These are phyloP conservation scores for Patella pellucida DNA, from an alignment of 2,888 invertebrate genomes.

Conservation along the genomic window DNA sequence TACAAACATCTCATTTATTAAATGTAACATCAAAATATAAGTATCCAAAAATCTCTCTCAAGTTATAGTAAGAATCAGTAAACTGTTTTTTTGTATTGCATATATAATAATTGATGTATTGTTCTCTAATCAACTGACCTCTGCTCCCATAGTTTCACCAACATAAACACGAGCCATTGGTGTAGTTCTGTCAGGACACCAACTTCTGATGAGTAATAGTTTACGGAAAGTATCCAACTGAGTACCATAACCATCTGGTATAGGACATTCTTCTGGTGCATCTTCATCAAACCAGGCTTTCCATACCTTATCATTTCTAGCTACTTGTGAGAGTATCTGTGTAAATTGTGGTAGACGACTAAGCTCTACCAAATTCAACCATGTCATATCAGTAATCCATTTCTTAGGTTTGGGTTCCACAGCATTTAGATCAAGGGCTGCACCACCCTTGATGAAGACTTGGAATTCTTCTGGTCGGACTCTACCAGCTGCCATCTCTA, in stretches of 20 bases:
- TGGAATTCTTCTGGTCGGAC: conserved; percentile 93
- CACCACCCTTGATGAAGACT: conserved; percentile 89
- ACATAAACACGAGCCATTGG: conserved; percentile 71
- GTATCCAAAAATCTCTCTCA: not conserved
- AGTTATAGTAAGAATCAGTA: not conserved
- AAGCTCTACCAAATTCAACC: conserved; percentile 72
- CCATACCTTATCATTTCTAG: conserved; percentile 71
- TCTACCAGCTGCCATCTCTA: conserved; percentile 85
- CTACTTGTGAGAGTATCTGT: conserved; percentile 69
- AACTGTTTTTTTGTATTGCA: not conserved
- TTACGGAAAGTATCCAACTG: conserved; percentile 69
- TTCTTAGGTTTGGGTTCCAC: conserved; percentile 72
- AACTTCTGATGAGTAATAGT: conserved; percentile 68
- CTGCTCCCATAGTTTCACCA: conserved; percentile 68
- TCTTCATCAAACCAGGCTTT: conserved; percentile 72
- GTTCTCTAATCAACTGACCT: conserved; percentile 43
- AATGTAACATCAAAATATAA: not conserved
- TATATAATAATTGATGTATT: not conserved
- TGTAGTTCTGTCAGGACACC: conserved; percentile 71
- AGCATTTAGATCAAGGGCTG: conserved; percentile 71
- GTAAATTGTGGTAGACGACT: conserved; percentile 69
- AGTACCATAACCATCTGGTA: conserved; percentile 70
- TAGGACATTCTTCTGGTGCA: conserved; percentile 68
- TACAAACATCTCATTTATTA: not conserved
- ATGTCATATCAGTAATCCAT: conserved; percentile 72